Base-by-base conservation (phyloP, 1,140 invertebrate species). In the Hypsibius dujardini region DNA sequence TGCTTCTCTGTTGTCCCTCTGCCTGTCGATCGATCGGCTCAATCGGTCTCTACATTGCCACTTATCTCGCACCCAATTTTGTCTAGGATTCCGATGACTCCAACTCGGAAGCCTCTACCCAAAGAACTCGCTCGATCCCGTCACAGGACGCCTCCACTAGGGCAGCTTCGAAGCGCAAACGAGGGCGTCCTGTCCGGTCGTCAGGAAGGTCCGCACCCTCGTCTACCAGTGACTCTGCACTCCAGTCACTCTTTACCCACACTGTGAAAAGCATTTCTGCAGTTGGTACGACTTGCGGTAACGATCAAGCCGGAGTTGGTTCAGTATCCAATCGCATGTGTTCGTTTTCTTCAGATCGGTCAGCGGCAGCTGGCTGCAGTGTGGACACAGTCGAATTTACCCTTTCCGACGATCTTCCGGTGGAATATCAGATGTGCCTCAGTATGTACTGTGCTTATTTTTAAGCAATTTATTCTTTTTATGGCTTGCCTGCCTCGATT, bases 341-440 rank as follows among this genome's bases (percentile, higher is more conserved):
- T 56, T n/a, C n/a, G 50, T 45, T 67, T 67, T 42, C 45, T 15
- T 7, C 42, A 67, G 62, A 67, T 67, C 62, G 62, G 42, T 67
- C 62, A 7, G 42, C 62, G 12, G 12, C 12, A 67, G 12, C 62
- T 42, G 62, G 62, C 3, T 67, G 62, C 42, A 42, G 3, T 45
- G 50, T 56, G 7, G n/a, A 56, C 50, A 56, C 7, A 12, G n/a
- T 56, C n/a, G n/a, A 56, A 12, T 7, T 7, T 7, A n/a, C 50
- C n/a, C 7, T n/a, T n/a, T n/a, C 7, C 50, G 50, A 56, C 50
- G 50, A 56, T 56, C 50, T 56, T 56, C 50, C 50, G n/a, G 50
- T 12, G 50, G 7, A 7, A 56, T 56, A 12, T 56, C 50, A n/a
- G 50, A 56, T 56, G n/a, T 56, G 50, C n/a, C 50, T 56, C 7